A percentile compares a stretch with the other conserved stretches of the same genome.
These are phyloP conservation scores for Arctocebus calabarensis DNA, from an alignment of 2,797 vertebrate genomes.

Conservation along the genomic window DNA sequence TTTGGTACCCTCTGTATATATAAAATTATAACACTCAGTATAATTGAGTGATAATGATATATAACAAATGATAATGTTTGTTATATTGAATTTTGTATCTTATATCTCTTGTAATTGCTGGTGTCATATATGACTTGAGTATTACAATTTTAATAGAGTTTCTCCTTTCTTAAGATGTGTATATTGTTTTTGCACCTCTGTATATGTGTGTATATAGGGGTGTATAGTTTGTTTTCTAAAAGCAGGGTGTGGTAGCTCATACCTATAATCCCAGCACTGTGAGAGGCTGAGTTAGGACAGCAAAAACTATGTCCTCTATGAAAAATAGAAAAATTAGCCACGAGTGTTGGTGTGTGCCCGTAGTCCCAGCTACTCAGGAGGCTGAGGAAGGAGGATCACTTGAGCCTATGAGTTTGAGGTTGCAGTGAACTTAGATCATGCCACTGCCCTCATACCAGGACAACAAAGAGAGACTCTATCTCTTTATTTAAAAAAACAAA, in stretches of 20 bases:
- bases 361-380: neutral
- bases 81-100: no score
- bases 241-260: neutral
- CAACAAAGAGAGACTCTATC: neutral
- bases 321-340: neutral
- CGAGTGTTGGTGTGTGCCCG: neutral
- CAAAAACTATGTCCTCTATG: neutral
- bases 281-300: neutral
- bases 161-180: no score
- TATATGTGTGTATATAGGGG: no score
- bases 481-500: neutral
- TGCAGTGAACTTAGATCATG: neutral
- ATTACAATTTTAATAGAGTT: no score
- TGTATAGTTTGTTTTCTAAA: neutral
- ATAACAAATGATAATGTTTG: no score
- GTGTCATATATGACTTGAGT: no score
- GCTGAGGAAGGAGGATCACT: neutral
- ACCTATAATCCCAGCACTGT: neutral
- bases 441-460: neutral
- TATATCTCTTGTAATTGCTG: no score
- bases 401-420: neutral
- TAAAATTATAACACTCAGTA: no score
- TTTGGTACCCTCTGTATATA: no score
- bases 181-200: no score
- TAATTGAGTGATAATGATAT: no score